A percentile compares a stretch with the other conserved stretches of the same genome.
Evolutionary conservation across 2,113 vertebrate genomes (phyloP).

Genomic region (Nestor notabilis): DNA sequence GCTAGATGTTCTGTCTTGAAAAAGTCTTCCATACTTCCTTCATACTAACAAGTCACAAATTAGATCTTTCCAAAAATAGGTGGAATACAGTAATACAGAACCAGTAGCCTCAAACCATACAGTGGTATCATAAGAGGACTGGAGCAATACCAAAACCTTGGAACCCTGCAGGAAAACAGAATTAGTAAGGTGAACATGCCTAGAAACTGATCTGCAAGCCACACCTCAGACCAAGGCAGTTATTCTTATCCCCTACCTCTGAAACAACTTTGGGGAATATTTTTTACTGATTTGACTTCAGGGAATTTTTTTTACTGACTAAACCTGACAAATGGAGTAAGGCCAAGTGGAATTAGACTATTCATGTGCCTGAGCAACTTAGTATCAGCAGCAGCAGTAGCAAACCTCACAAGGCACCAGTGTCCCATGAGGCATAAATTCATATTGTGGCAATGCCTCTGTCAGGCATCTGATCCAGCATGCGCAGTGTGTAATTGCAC

Average conservation of each 20-base stretch:
- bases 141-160: background rate
- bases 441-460: background rate
- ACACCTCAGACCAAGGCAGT: background rate
- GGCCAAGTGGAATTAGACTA: background rate
- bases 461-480: background rate
- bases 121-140: background rate
- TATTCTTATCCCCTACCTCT: background rate
- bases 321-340: background rate
- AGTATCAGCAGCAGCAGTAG: background rate
- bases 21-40: background rate
- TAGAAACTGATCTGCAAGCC: background rate
- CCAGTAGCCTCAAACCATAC: background rate
- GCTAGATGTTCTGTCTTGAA: background rate
- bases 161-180: background rate
- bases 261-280: background rate
- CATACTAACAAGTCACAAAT: background rate
- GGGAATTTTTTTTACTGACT: background rate
- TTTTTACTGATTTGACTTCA: background rate
- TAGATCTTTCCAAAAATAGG: background rate
- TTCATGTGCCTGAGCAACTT: background rate
- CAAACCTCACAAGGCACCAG: background rate
- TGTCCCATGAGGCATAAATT: background rate
- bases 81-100: background rate
- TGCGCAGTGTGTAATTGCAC: accelerated
- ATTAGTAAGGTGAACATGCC: background rate